These are phyloP conservation scores for Anniella stebbinsi DNA, from an alignment of 2,797 vertebrate genomes.

Conservation along the genomic window DNA sequence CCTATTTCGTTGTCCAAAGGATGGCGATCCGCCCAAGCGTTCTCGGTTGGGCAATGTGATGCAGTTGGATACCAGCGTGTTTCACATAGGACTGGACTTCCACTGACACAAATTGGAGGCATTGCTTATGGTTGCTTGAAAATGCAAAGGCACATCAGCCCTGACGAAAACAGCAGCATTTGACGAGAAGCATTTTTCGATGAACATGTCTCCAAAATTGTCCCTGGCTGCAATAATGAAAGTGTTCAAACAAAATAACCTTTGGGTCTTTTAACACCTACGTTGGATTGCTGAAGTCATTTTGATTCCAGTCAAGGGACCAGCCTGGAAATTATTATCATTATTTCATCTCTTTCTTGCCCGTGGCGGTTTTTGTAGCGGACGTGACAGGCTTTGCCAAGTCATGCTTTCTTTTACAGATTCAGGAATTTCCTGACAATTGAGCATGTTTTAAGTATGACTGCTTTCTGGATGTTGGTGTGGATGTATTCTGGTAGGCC, in stretches of 20 bases:
- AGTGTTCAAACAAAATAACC: neutral
- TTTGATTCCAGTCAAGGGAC: neutral
- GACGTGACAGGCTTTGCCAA: no score
- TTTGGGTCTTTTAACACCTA: neutral
- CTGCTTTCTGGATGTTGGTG: no score
- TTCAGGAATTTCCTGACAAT: no score
- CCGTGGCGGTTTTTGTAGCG: no score
- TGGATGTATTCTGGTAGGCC: no score
- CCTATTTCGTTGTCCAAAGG: neutral
- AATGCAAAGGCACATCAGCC: neutral
- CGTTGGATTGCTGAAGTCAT: neutral
- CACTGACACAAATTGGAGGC: neutral
- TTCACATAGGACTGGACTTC: neutral
- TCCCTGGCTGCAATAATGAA: neutral
- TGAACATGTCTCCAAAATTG: neutral
- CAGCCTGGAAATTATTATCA: neutral
- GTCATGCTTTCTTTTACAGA: no score
- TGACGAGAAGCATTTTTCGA: neutral
- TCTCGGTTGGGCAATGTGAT: neutral
- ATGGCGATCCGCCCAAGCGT: neutral
- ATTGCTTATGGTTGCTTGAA: neutral
- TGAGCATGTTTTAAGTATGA: no score
- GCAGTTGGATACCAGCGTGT: neutral
- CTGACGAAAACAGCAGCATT: neutral
- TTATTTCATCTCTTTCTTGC: no score